Conservation (phyloP, 1,140 invertebrate species). For the Heliconius hermathena region DNA sequence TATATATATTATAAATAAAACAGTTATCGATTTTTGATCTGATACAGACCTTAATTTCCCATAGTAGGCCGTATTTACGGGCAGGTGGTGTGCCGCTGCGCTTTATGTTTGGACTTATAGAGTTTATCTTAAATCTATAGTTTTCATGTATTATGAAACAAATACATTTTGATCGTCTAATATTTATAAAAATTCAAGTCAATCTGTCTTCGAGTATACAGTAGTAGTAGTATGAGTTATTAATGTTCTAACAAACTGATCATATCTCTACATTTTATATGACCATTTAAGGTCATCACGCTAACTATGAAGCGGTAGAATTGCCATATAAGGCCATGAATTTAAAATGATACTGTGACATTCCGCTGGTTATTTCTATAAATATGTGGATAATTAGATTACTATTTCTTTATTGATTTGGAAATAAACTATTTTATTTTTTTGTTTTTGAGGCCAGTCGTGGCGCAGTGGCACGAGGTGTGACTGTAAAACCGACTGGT, state of each 20-base stretch:
- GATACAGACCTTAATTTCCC: too few relatives aligned
- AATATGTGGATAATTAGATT: neutral
- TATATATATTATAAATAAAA: too few relatives aligned
- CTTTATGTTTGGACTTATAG: neutral
- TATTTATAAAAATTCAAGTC: neutral
- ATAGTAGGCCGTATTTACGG: too few relatives aligned
- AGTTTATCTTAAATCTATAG: neutral
- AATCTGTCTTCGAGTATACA: neutral
- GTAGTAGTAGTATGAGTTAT: neutral
- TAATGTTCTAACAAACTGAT: slow-evolving; percentile 1
- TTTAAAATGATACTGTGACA: neutral
- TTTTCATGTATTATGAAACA: neutral
- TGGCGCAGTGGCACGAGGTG: too few relatives aligned
- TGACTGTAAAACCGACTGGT: too few relatives aligned
- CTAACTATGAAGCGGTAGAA: neutral
- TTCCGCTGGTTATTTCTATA: neutral
- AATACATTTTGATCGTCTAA: too few relatives aligned
- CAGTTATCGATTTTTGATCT: too few relatives aligned
- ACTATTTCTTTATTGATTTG: neutral
- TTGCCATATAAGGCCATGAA: neutral
- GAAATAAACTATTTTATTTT: neutral
- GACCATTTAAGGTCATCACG: slow-evolving; percentile 3
- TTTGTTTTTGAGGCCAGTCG: too few relatives aligned
- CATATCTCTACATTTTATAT: slow-evolving; percentile 10
- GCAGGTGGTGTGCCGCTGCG: too few relatives aligned